A percentile compares a stretch with the other conserved stretches of the same genome.
Evolutionary conservation across 2,797 vertebrate species (phyloP).

Genomic region (Morus bassanus): DNA sequence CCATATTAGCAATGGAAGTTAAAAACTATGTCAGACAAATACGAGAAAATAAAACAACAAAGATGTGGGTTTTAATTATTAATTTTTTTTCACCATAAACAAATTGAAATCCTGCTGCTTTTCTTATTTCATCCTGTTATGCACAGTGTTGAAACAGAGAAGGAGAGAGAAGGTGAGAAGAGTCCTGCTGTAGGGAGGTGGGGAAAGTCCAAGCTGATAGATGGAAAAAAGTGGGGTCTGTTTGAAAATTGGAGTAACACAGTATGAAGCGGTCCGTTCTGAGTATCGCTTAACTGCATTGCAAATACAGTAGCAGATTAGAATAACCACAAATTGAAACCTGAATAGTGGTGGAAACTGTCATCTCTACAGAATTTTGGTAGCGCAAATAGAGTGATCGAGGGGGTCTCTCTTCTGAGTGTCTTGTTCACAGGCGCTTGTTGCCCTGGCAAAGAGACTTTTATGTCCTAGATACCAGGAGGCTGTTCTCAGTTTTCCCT

Average conservation of each 20-base stretch:
- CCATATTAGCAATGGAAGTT: not conserved
- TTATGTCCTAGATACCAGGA: not conserved
- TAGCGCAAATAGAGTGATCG: not conserved
- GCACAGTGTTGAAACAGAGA: not conserved
- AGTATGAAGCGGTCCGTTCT: not conserved
- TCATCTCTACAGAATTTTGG: conserved; percentile 4
- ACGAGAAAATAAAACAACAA: not conserved
- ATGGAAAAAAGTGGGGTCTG: not conserved
- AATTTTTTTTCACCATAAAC: not conserved
- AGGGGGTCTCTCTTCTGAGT: not conserved
- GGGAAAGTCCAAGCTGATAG: not conserved
- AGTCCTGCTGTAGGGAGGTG: not conserved
- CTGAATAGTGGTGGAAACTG: not conserved
- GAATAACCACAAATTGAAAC: not conserved
- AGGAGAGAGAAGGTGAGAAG: not conserved
- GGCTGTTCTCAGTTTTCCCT: not conserved
- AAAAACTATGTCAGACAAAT: not conserved
- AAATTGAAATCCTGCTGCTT: not conserved
- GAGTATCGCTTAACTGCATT: not conserved
- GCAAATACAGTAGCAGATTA: conserved; percentile 3
- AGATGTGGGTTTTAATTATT: not conserved
- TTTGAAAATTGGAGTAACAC: not conserved
- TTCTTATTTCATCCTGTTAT: not conserved
- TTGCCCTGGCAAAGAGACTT: not conserved
- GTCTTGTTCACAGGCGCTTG: not conserved